Conservation (phyloP, 2,888 invertebrate species). For the Leucophenga montana region DNA sequence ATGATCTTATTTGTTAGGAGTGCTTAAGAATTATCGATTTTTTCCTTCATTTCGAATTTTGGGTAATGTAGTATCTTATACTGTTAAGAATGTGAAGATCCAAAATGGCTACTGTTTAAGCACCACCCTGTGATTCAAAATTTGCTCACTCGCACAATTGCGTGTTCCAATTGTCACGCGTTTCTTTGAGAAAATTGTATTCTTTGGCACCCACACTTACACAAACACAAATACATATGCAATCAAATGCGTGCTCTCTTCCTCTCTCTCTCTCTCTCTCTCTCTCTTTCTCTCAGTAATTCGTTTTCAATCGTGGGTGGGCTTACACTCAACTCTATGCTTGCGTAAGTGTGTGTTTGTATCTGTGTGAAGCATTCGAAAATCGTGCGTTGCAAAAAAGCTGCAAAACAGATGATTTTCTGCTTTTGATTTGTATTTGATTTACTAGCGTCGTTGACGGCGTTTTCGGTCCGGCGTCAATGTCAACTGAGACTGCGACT, state of each 20-base stretch:
- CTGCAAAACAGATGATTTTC: constrained; percentile 26
- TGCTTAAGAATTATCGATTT: no score
- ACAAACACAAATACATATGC: not conserved
- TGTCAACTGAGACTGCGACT: not conserved
- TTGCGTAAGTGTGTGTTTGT: not conserved
- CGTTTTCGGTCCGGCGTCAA: not conserved
- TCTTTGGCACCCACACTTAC: constrained; percentile 14
- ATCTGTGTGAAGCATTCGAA: not conserved
- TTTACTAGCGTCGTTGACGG: constrained; percentile 40
- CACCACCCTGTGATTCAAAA: not conserved
- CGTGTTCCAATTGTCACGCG: constrained; percentile 2
- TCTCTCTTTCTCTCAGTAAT: not conserved
- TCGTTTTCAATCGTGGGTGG: not conserved
- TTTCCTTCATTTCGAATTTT: no score
- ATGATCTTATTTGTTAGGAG: no score
- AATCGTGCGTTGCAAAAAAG: not conserved
- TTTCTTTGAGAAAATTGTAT: not conserved
- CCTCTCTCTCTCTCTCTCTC: not conserved
- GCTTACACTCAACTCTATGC: no score
- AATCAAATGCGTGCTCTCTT: not conserved
- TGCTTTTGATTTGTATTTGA: constrained; percentile 59
- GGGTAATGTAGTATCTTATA: no score
- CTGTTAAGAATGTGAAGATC: no score
- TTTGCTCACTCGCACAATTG: not conserved
- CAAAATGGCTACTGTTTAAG: not conserved